Conservation (phyloP, 1,140 invertebrate species). For the Brachionus rubens region DNA sequence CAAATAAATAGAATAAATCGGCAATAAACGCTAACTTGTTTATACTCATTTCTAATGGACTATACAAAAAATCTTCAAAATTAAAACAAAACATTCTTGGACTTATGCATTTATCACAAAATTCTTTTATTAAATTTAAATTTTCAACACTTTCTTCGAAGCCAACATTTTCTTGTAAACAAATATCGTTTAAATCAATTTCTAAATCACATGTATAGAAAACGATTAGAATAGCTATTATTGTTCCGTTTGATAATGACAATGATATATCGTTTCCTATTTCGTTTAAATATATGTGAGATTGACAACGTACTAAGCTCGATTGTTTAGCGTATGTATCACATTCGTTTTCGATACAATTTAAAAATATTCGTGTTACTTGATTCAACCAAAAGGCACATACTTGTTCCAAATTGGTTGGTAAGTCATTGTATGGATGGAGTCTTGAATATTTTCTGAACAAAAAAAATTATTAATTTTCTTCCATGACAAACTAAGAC, state of each 20-base stretch:
- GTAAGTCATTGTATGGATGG: neutral
- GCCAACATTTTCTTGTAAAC: slow-evolving; percentile 34
- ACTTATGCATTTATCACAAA: slow-evolving; percentile 28
- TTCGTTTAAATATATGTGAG: slow-evolving; percentile 7
- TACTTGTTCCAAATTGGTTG: neutral
- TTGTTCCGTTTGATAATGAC: slow-evolving; percentile 22
- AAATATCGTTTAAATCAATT: slow-evolving; percentile 28
- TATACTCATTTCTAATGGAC: slow-evolving; percentile 17
- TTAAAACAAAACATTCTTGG: slow-evolving; percentile 10
- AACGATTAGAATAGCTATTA: slow-evolving; percentile 8
- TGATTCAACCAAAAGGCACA: slow-evolving; percentile 34
- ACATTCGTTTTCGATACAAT: slow-evolving; percentile 31
- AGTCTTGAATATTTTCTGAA: slow-evolving; percentile 23
- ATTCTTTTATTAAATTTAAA: slow-evolving; percentile 42
- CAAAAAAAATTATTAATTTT: neutral
- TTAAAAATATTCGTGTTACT: neutral
- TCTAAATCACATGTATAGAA: slow-evolving; percentile 37
- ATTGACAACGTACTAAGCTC: slow-evolving; percentile 9
- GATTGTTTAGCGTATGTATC: neutral
- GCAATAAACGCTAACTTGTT: slow-evolving; percentile 41
- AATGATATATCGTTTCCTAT: neutral
- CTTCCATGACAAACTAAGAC: neutral
- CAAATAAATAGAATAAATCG: slow-evolving; percentile 30
- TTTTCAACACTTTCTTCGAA: slow-evolving; percentile 45
- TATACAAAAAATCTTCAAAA: slow-evolving; percentile 44